Evolutionary conservation across 1,140 invertebrate species (phyloP), one percentile per base, ranked within the genome.

Genomic region (Leptinotarsa lineolata): DNA sequence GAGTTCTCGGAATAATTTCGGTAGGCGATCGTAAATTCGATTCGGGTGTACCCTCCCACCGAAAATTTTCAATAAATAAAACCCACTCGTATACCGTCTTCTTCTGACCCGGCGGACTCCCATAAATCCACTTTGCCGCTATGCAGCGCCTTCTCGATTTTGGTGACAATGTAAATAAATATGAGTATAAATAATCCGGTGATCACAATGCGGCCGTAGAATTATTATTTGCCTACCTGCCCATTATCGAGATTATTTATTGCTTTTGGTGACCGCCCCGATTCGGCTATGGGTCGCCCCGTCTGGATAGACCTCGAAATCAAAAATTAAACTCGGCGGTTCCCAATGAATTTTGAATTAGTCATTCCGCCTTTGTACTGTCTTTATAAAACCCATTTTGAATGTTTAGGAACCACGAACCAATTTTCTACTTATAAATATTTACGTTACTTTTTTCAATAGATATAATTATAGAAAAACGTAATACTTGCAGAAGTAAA

Each of bases 191-290:
- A 72, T 70, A 75, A 72, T 75, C 70, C 59, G 60, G 39, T 24
- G 22, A 59, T 21, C 60, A 75, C 70, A 76, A 76, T 76, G 68
- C 69, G 18, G 39, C 74, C 61, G 66, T 71, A 39, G 69, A 76
- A 73, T 76, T 76, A 76, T 72, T 76, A 73, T 76, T 76, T 73
- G 68, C 72, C 71, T 73, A 76, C 74, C 74, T 70, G 68, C 68
- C 70, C 72, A 76, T 76, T 76, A 76, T 75, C 24, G 39, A 16
- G 68, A 69, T 71, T 61, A 71, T 61, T 71, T 71, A 71, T 71
- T 61, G 48, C 59, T 63, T 30, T 63, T 2, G 21, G 21, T 16
- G 61, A 24, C 68, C 48, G 68, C 68, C 67, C 46, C 24, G 15
- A 11, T 65, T 65, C 45, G 45, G 13, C 45, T 46, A 13, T 46